These are phyloP conservation scores for Procambarus clarkii DNA, from an alignment of 1,140 invertebrate species.

Conservation along the genomic window DNA sequence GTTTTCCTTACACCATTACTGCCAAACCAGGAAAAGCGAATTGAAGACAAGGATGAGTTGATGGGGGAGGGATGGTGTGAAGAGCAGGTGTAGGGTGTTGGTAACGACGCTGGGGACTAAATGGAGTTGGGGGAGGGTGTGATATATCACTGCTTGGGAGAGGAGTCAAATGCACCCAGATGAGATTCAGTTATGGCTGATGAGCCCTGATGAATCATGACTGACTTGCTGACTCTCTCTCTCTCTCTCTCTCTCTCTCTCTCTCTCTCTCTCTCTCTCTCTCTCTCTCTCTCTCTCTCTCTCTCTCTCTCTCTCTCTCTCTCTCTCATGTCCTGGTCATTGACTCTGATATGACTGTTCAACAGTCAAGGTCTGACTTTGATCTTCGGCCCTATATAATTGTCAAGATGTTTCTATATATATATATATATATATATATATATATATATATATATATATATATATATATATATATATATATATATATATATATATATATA, in stretches of 20 bases:
- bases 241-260: too few species aligned
- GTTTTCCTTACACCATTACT: too few species aligned
- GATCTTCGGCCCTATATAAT: background rate
- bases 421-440: conserved; percentile 48
- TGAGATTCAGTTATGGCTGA: conserved; percentile 46
- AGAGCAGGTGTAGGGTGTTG: conserved; percentile 27
- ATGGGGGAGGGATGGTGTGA: background rate
- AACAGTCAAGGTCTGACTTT: too few species aligned
- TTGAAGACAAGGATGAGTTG: background rate
- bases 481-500: conserved; percentile 41
- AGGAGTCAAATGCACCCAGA: conserved; percentile 62
- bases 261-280: too few species aligned
- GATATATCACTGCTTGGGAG: conserved; percentile 42
- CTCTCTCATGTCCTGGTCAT: too few species aligned
- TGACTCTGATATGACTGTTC: too few species aligned
- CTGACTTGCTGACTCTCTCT: too few species aligned
- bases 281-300: too few species aligned
- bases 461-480: conserved; percentile 45
- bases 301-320: too few species aligned
- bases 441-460: conserved; percentile 43
- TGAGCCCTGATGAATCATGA: conserved; percentile 21
- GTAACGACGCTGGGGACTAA: conserved; percentile 52
- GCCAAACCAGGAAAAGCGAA: too few species aligned
- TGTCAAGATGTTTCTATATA: too few species aligned
- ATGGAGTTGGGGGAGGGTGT: conserved; percentile 15